phyloP scores from a whole-genome alignment of 2,888 invertebrate species.

The Tupiocoris notatus region DNA sequence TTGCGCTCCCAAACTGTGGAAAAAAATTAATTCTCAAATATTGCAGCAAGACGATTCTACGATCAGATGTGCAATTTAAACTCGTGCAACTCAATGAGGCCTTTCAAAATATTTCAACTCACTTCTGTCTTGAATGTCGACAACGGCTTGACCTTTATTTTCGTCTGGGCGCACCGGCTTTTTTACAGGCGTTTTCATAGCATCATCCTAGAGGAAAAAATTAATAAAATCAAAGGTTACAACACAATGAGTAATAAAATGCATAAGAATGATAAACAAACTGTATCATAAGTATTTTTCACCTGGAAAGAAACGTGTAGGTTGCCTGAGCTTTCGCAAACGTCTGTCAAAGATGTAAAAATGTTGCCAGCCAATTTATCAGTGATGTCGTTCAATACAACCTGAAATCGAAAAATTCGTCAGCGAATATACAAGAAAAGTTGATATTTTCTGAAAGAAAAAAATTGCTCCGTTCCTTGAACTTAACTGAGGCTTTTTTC shows the following conservation, averaged over 20 bases:
- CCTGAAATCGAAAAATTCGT: conserved; percentile 9
- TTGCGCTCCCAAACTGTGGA: conserved; percentile 28
- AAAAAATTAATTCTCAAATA: too few species aligned
- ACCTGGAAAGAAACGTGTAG: conserved; percentile 1
- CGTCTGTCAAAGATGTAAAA: conserved; percentile 33
- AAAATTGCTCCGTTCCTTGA: too few species aligned
- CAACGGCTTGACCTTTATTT: background rate
- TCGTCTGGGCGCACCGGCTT: background rate
- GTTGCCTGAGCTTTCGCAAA: conserved; percentile 28
- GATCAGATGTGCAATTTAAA: too few species aligned
- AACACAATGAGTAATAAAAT: too few species aligned
- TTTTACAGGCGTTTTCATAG: conserved; percentile 17
- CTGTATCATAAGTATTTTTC: too few species aligned
- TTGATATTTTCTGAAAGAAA: too few species aligned
- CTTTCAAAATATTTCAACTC: background rate
- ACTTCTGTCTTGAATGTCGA: background rate
- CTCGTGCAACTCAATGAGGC: too few species aligned
- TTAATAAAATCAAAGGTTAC: too few species aligned
- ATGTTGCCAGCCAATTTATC: conserved; percentile 23
- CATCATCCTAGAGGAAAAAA: background rate
- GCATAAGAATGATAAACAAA: too few species aligned
- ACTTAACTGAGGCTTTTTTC: too few species aligned
- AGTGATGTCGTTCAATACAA: conserved; percentile 30
- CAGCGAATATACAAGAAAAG: too few species aligned
- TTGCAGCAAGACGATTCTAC: too few species aligned